These are phyloP conservation scores for Agrotis clavis DNA, from an alignment of 2,888 invertebrate species.

Conservation along the genomic window DNA sequence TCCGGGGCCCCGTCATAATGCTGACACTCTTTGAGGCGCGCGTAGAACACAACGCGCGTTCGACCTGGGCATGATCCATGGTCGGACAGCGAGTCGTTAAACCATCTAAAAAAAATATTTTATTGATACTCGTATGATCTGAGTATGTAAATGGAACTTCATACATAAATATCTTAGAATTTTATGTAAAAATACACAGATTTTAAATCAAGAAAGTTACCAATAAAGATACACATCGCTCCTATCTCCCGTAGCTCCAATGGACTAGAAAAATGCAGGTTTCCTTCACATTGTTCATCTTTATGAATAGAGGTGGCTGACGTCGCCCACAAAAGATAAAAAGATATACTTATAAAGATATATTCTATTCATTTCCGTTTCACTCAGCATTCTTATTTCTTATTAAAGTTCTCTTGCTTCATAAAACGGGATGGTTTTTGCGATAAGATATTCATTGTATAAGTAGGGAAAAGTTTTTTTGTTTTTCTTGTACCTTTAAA, in stretches of 20 bases:
- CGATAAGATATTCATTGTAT: conserved; percentile 36
- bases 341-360: conserved; percentile 51
- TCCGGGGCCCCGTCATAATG: too few relatives aligned
- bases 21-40: too few relatives aligned
- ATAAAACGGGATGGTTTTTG: conserved; percentile 24
- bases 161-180: too few relatives aligned
- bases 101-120: too few relatives aligned
- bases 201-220: neutral
- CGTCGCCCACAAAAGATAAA: conserved; percentile 56
- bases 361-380: conserved; percentile 63
- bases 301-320: conserved; percentile 55
- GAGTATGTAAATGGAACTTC: too few relatives aligned
- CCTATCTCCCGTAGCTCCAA: conserved; percentile 26
- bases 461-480: conserved; percentile 27
- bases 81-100: too few relatives aligned
- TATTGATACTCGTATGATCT: too few relatives aligned
- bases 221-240: conserved; percentile 5
- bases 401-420: conserved; percentile 56
- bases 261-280: conserved; percentile 58
- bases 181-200: neutral
- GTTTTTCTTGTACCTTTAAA: conserved; percentile 6
- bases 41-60: too few relatives aligned
- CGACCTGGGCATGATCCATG: too few relatives aligned
- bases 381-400: conserved; percentile 55
- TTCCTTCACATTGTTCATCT: conserved; percentile 52